Base-by-base conservation (phyloP, 2,797 vertebrate species). In the Lithobates sylvaticus region DNA sequence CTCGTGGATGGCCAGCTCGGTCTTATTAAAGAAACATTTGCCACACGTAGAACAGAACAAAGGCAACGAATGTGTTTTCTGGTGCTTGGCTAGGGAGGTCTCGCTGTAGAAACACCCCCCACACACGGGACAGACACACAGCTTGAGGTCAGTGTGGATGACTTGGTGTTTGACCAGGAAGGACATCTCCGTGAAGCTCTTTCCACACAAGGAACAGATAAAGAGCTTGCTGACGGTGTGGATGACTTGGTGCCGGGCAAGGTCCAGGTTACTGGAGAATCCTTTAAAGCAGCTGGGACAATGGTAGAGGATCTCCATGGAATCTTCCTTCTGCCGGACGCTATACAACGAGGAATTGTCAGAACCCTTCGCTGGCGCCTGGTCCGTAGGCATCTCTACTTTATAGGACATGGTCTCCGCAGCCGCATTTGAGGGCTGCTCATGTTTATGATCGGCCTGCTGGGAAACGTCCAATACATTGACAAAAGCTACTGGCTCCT, bases 201-300 rank as follows among this genome's bases (percentile, higher is more conserved):
- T 80, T 18, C 78, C 78, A 26, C 78, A 80, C 13, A 58, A 12
- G 44, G 67, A 34, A 58, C 78, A 80, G 23, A 80, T 36, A 10
- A 80, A 80, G 0, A 80, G 27, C 69, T 70, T 80, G 26, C 70
- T 29, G 3, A 80, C 78, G 0, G 78, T 70, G 64, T 80, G 78
- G n/a, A 36, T 80, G 42, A 80, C 78, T 32, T 80, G 78, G n/a
- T 80, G 78, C 9, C 67, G 42, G 32, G 78, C 78, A 15, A 80
- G 78, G 7, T 70, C 78, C 67, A 80, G 34, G 78, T 80, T 80
- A 80, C 78, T 80, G 44, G 13, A 70, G 13, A 80, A 80, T 27
- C 67, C 78, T 26, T 70, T 70, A 4, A 71, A 29, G 27, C 78
- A 80, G 32, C 67, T 80, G 21, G 78, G 78, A 54, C 78, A 80